Evolutionary conservation across 2,113 vertebrate genomes (phyloP), one percentile per base, ranked within the genome.

Genomic region (Micronisus gabar): DNA sequence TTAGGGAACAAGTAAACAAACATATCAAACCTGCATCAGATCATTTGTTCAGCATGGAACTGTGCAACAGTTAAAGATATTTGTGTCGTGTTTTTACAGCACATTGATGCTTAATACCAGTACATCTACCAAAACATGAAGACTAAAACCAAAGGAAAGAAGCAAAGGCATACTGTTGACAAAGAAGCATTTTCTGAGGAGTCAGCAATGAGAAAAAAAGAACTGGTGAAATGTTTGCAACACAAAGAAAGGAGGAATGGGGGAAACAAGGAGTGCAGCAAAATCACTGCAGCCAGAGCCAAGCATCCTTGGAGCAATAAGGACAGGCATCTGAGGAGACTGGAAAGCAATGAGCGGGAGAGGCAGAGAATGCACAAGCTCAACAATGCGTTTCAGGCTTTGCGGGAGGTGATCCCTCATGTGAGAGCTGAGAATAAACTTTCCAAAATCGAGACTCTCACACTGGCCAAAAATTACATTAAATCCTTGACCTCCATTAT

Each of bases 301-400:
- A 97, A 98, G 25, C 95, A 96, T 3, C 65, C 97, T 2, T 95
- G 98, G 47, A 97, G 97, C 88, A 93, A 88, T 36, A 98, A 98
- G 61, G 99, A 99, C 93, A 99, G 99, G 91, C 70, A 86, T 1
- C 32, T 99, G 95, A 98, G 99, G 26, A 98, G 99, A 5, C 98
- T 99, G 83, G 99, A 99, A 86, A 99, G 99, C 97, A 99, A 99
- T 1, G 99, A 99, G 97, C 97, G 99, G 0, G 99, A 99, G 94
- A 98, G 99, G 38, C 99, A 99, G 97, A 98, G 99, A 45, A 99
- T 99, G 99, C 99, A 99, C 98, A 99, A 99, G 93, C 99, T 99
- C 83, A 99, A 99, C 98, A 99, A 99, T 2, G 99, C 99, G 2
- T 99, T 99, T 97, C 99, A 99, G 96, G 99, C 99, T 0, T 75